These are phyloP conservation scores for Aporophyla lueneburgensis DNA, from an alignment of 2,888 invertebrate genomes.

Conservation along the genomic window DNA sequence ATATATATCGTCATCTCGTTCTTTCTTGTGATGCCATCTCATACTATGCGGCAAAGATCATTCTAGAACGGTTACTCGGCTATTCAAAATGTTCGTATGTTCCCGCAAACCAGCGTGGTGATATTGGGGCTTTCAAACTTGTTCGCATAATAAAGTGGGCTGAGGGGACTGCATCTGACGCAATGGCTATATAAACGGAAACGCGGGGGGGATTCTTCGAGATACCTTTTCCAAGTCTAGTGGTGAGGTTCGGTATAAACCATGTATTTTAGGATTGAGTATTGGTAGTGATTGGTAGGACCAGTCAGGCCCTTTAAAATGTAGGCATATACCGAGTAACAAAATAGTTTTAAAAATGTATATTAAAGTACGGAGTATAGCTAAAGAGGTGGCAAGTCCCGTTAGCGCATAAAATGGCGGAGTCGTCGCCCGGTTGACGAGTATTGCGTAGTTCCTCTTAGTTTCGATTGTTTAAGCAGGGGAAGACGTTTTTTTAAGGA, in stretches of 20 bases:
- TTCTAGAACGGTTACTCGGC: slow-evolving; percentile 76
- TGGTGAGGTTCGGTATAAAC: slow-evolving; percentile 74
- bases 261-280: slow-evolving; percentile 69
- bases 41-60: slow-evolving; percentile 65
- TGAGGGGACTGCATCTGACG: slow-evolving; percentile 59
- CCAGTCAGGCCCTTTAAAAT: slow-evolving; percentile 71
- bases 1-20: slow-evolving; percentile 47
- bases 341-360: slow-evolving; percentile 72
- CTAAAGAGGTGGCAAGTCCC: slow-evolving; percentile 74
- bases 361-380: slow-evolving; percentile 66
- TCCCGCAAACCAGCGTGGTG: not conserved
- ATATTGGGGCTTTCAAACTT: slow-evolving; percentile 45
- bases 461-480: slow-evolving; percentile 67
- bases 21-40: slow-evolving; percentile 63
- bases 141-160: slow-evolving; percentile 59
- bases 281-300: slow-evolving; percentile 70
- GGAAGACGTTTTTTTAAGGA: slow-evolving; percentile 71
- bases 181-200: slow-evolving; percentile 74
- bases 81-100: slow-evolving; percentile 43
- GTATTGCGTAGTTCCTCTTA: slow-evolving; percentile 74
- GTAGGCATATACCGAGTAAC: slow-evolving; percentile 69
- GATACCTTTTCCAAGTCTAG: slow-evolving; percentile 78
- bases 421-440: slow-evolving; percentile 84
- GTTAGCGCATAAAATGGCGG: slow-evolving; percentile 80
- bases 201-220: slow-evolving; percentile 60